Evolutionary conservation across 2,797 vertebrate genomes (phyloP), one percentile per base, ranked within the genome.

Genomic region (Crypturellus tataupa): DNA sequence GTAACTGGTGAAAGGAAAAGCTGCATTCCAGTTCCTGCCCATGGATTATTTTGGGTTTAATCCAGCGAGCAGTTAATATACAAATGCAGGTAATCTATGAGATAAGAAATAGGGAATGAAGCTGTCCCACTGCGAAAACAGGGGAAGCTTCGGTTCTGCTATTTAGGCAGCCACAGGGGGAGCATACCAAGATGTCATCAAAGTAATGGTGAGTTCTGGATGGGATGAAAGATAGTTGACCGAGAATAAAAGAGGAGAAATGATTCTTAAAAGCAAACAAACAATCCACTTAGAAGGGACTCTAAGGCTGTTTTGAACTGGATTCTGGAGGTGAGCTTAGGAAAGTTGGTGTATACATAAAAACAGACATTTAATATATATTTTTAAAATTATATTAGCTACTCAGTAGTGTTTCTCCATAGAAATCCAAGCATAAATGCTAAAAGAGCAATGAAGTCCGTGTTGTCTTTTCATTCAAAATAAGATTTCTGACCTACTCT

Each of bases 211-310:
- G 29, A 67, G 2, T 5, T 47, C 25, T 77, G 67, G 16, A 1
- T 71, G 4, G 1, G 1, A 44, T 17, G 20, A 59, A 31, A 67
- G 23, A 37, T 0, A 2, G 9, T 5, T 37, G 3, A 56, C 18
- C 67, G 64, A 77, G 17, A 9, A 73, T 19, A 77, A 79, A 33
- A 21, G 8, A 56, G 4, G 5, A 65, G 42, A 72, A n/a, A 5
- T 62, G 42, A 9, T 67, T 7, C 8, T 75, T 60, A 60, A 89
- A 93, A 29, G 7, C 6, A 80, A 5, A 1, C 56, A 80, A 10
- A 2, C 25, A 83, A 2, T 49, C 39, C 3, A 4, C 23, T 39
- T 17, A 71, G 24, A 53, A 31, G 2, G 17, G 58, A 6, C 14
- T 33, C 1, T 1, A 87, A 82, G 12, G n/a, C 3, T 59, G 15